Conservation (phyloP, 2,888 invertebrate genomes). For the Cacoxenus indagator region DNA sequence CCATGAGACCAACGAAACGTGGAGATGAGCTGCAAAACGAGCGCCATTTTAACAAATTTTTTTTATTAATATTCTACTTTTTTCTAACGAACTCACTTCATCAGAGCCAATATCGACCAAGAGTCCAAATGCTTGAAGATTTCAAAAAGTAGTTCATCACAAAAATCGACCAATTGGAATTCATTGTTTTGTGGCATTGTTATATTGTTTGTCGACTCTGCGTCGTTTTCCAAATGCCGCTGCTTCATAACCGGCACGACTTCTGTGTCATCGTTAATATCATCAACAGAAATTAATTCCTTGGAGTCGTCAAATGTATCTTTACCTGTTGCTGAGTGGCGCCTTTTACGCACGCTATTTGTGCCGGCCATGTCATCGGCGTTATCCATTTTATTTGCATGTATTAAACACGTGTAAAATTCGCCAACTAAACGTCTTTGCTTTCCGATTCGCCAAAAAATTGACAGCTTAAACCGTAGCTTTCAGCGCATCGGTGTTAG, state of each 20-base stretch:
- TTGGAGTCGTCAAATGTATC: neutral
- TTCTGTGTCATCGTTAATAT: neutral
- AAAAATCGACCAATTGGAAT: slow-evolving; percentile 54
- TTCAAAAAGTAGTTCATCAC: slow-evolving; percentile 68
- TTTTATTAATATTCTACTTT: neutral
- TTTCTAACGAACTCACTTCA: slow-evolving; percentile 54
- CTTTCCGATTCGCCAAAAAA: neutral
- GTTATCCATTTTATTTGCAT: neutral
- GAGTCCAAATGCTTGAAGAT: slow-evolving; percentile 68
- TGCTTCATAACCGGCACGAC: neutral
- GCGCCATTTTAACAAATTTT: neutral
- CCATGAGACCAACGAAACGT: slow-evolving; percentile 61
- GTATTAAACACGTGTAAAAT: no score
- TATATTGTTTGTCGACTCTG: neutral
- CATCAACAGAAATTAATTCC: neutral
- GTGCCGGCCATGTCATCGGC: neutral
- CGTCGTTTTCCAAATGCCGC: neutral
- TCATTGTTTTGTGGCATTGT: neutral
- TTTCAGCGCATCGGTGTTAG: neutral
- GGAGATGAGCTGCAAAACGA: slow-evolving; percentile 59
- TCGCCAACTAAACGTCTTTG: neutral
- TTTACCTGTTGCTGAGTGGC: slow-evolving; percentile 1
- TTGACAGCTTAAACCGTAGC: neutral
- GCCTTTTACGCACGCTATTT: slow-evolving; percentile 1
- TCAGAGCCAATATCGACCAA: slow-evolving; percentile 60